A percentile compares a stretch with the other conserved stretches of the same genome.
phyloP scores from a whole-genome alignment of 2,797 vertebrate genomes.

The Aldrovandia affinis region DNA sequence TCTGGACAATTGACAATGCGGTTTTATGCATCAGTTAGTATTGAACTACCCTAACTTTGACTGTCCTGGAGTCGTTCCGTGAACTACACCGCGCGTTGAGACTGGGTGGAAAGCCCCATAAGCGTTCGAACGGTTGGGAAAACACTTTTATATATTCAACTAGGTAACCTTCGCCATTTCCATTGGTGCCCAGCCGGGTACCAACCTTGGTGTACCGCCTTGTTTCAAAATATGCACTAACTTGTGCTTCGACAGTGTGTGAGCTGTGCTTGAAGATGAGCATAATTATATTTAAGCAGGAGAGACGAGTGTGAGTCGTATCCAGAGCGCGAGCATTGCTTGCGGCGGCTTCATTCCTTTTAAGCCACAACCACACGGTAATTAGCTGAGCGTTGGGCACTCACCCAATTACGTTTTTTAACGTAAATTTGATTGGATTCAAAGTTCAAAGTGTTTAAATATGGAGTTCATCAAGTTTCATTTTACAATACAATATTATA shows the following conservation, averaged over 20 bases:
- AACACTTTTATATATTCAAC: neutral
- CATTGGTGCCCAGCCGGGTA: neutral
- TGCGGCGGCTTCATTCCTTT: neutral
- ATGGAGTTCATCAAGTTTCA: neutral
- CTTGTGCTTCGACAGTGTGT: neutral
- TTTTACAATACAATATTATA: neutral
- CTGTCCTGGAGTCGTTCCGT: no score
- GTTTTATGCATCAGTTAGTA: neutral
- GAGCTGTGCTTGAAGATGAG: neutral
- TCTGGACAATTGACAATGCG: neutral
- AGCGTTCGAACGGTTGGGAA: neutral
- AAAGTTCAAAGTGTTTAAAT: neutral
- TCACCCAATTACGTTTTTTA: neutral
- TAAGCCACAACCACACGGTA: neutral
- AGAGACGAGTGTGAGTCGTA: neutral
- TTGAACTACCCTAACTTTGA: neutral
- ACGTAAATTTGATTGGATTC: neutral
- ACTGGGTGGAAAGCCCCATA: neutral
- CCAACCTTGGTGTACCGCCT: neutral
- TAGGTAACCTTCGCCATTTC: conserved; percentile 13
- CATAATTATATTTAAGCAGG: neutral
- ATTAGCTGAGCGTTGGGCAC: neutral
- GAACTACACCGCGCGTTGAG: neutral
- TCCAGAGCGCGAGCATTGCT: neutral
- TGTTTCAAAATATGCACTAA: neutral